These are phyloP conservation scores for Xanthorhoe designata DNA, from an alignment of 2,888 invertebrate genomes.

Conservation along the genomic window DNA sequence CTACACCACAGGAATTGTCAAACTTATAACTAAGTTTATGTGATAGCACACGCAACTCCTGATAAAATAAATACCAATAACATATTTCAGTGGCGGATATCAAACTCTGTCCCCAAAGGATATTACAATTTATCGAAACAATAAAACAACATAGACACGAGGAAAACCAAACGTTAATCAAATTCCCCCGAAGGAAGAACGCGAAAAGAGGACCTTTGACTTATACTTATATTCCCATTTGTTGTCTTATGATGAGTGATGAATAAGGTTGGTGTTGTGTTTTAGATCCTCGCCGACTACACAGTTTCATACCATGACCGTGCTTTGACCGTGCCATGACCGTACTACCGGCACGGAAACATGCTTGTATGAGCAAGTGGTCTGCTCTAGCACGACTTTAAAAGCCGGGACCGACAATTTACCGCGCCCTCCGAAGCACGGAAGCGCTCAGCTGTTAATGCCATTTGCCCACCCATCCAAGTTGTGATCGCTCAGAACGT, in stretches of 20 bases:
- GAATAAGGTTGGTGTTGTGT: constrained; percentile 14
- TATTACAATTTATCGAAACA: constrained; percentile 48
- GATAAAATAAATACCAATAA: constrained; percentile 42
- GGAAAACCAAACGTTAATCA: constrained; percentile 44
- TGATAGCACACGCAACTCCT: neutral
- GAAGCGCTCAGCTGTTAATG: too few relatives aligned
- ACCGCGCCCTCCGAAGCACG: too few relatives aligned
- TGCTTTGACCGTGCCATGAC: too few relatives aligned
- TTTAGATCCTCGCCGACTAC: neutral
- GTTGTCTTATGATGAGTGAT: constrained; percentile 36
- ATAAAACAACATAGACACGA: constrained; percentile 42
- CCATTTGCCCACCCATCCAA: too few relatives aligned
- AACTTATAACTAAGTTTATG: constrained; percentile 2
- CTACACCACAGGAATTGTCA: neutral
- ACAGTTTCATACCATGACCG: too few relatives aligned
- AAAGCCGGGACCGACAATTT: too few relatives aligned
- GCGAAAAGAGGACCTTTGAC: constrained; percentile 34
- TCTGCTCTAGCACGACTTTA: too few relatives aligned
- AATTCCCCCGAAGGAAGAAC: constrained; percentile 37
- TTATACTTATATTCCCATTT: constrained; percentile 24
- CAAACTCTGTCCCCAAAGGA: constrained; percentile 42
- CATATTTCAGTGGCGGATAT: constrained; percentile 41
- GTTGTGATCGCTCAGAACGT: too few relatives aligned
- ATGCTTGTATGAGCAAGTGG: too few relatives aligned
- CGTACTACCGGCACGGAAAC: too few relatives aligned